Evolutionary conservation across 1,140 invertebrate species (phyloP).

Genomic region (Ceratoteleas bidentatus): DNA sequence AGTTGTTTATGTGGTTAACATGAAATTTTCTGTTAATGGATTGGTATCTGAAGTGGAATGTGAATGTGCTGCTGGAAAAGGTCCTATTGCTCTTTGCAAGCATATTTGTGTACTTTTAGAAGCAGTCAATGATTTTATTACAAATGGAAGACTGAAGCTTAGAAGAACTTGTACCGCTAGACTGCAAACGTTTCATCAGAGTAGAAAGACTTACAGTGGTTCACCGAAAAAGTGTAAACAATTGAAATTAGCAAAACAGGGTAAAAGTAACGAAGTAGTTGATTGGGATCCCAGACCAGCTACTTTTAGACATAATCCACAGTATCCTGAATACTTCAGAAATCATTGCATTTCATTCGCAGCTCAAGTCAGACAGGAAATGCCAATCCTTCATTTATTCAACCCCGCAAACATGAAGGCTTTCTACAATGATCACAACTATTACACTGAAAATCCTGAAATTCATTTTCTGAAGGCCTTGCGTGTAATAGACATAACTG

Average conservation of each 20-base stretch:
- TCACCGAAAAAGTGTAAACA: slow-evolving; percentile 11
- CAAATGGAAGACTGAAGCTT: neutral
- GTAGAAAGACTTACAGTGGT: slow-evolving; percentile 6
- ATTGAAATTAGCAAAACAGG: neutral
- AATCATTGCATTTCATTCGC: slow-evolving; percentile 23
- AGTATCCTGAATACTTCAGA: slow-evolving; percentile 14
- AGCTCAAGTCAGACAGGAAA: neutral
- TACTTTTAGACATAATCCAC: neutral
- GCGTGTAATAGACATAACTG: slow-evolving; percentile 19
- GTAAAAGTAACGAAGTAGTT: neutral
- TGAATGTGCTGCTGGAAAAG: slow-evolving; percentile 22
- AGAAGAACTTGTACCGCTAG: slow-evolving; percentile 6
- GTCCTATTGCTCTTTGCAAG: slow-evolving; percentile 12
- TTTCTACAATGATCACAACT: slow-evolving; percentile 31
- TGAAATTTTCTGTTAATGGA: slow-evolving; percentile 14
- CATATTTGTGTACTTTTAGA: slow-evolving; percentile 17
- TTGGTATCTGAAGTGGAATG: slow-evolving; percentile 15
- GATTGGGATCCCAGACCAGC: slow-evolving; percentile 7
- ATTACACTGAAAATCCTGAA: slow-evolving; percentile 12
- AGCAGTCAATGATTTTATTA: slow-evolving; percentile 3
- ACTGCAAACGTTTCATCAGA: slow-evolving; percentile 14
- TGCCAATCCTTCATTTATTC: slow-evolving; percentile 15
- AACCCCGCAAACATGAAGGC: slow-evolving; percentile 5
- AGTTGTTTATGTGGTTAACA: slow-evolving; percentile 17
- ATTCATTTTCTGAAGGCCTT: slow-evolving; percentile 15